phyloP scores from a whole-genome alignment of 2,888 invertebrate species.

The Smittia sp. region DNA sequence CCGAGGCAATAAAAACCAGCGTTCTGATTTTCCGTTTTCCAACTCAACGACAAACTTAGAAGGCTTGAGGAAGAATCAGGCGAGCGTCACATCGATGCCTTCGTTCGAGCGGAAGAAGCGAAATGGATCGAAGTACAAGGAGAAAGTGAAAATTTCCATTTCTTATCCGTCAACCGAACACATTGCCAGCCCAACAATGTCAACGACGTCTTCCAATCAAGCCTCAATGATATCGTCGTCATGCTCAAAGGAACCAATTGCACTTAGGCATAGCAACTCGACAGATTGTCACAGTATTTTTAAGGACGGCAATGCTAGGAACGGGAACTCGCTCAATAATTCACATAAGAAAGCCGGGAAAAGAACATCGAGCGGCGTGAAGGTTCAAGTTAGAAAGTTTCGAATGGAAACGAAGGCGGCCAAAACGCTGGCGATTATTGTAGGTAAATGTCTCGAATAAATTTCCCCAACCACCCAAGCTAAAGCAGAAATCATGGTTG shows the following conservation, averaged over 20 bases:
- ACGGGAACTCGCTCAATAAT: neutral
- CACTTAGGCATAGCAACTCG: slow-evolving; percentile 44
- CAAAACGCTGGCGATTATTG: slow-evolving; percentile 93
- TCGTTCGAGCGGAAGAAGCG: slow-evolving; percentile 34
- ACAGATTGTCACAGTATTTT: neutral
- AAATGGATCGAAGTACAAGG: slow-evolving; percentile 50
- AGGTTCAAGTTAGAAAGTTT: slow-evolving; percentile 86
- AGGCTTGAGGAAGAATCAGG: slow-evolving; percentile 43
- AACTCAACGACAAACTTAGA: slow-evolving; percentile 56
- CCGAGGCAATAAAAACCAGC: slow-evolving; percentile 58
- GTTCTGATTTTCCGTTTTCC: slow-evolving; percentile 19
- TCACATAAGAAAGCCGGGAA: slow-evolving; percentile 12
- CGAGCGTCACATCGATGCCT: slow-evolving; percentile 24
- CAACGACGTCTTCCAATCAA: slow-evolving; percentile 35
- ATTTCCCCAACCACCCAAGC: neutral
- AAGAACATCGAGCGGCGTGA: slow-evolving; percentile 55
- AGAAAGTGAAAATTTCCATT: slow-evolving; percentile 78
- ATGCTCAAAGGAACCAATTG: slow-evolving; percentile 37
- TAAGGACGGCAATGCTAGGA: neutral
- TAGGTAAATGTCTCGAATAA: slow-evolving; percentile 64
- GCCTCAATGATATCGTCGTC: slow-evolving; percentile 27
- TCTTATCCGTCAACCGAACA: slow-evolving; percentile 79
- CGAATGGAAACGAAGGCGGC: slow-evolving; percentile 96
- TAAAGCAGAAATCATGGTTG: neutral
- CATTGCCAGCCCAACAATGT: slow-evolving; percentile 48